Base-by-base conservation (phyloP, 2,113 vertebrate genomes). In the Paramisgurnus dabryanus region DNA sequence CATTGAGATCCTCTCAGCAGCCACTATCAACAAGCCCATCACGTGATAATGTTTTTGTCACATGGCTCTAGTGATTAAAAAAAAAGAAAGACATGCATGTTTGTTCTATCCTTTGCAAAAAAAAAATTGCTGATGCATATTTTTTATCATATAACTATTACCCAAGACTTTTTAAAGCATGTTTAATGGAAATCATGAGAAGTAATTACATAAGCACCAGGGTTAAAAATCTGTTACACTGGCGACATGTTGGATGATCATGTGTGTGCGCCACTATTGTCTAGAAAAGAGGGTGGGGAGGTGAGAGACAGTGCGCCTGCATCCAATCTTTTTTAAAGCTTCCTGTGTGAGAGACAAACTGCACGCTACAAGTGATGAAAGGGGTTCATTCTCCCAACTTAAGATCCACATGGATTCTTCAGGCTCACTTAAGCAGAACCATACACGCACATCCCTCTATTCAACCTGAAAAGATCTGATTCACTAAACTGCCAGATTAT, bases 381-480 rank as follows among this genome's bases (percentile, higher is more conserved):
- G 87, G 82, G 84, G 68, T 79, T 87, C 80, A 86, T 89, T 90
- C 80, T 87, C 85, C 73, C 78, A 81, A 68, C 75, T 82, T 80
- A 84, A 85, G 85, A 87, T 90, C 87, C 89, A 87, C 80, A 74
- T 74, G 83, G 87, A 94, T 94, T 93, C 91, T 92, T 92, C 88
- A 89, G 83, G 91, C 87, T 94, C 88, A 88, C 86, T 90, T 87
- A 86, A 92, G 91, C 90, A 91, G 87, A 92, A 93, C 91, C 83
- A 67, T 18, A 71, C 74, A 82, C 81, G 68, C 78, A 74, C 81
- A 68, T 72, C 71, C 55, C 40, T 50, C 57, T 50, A 27, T 79
- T 61, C 70, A 40, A 15, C 41, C 22, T 8, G 11, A 49, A 75
- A 63, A 49, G 63, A 76, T 79, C 60, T 68, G 39, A 81, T 61